Base-by-base conservation (phyloP, 2,888 invertebrate genomes). In the Microctonus brassicae region DNA sequence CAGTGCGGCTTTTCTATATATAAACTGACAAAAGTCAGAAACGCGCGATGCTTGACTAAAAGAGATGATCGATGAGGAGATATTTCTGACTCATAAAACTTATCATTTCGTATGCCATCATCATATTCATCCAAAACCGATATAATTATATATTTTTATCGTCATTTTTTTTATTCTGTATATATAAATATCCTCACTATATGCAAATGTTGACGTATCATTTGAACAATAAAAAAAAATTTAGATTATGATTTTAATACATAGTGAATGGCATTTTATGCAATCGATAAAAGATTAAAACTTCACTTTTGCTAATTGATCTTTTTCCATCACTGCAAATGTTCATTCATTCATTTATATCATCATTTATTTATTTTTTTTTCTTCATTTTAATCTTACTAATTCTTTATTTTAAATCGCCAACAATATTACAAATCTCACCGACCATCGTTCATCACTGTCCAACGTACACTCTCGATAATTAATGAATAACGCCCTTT, bases 1-100 rank as follows among this genome's bases (percentile, higher is more conserved):
- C 66, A 69, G 69, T 68, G 58, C 20, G 20, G 29, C 34, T 20
- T 22, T 55, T 34, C 39, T 29, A 42, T 29, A 29, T 34, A 52
- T 11, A 36, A 71, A 61, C 73, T 79, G 81, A 81, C 78, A 79
- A 82, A 82, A 81, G 83, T 80, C 76, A 80, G 81, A 82, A 79
- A 80, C 36, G 81, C 76, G 75, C 26, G 39, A 76, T 77, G 77
- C 81, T 77, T 79, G 75, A 75, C 78, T 76, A 80, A 36, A 24
- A 80, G 81, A 65, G 76, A 87, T 87, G 87, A 87, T 87, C 86
- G 87, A 87, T 87, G 87, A 85, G 84, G 80, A 79, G 84, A 47
- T 17, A 7, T 7, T 81, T 82, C 85, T 83, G 84, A 81, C 83
- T 82, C 78, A 79, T 81, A 75, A n/a, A n/a, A n/a, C n/a, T n/a